Evolutionary conservation across 2,888 invertebrate species (phyloP).

Genomic region (Chloromyia formosa): DNA sequence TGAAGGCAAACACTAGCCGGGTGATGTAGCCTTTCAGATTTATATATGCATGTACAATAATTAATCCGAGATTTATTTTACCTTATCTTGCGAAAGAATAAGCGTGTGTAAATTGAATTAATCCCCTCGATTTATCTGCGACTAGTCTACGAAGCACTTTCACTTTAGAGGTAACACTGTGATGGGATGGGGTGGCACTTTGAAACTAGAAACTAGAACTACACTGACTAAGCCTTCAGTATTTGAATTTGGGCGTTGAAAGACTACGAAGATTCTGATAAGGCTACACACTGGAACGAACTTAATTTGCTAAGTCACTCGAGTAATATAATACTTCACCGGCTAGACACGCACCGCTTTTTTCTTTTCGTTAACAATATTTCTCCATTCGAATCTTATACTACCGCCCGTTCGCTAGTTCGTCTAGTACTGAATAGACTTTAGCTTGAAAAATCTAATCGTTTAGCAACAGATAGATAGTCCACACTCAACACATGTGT

Average conservation of each 20-base stretch:
- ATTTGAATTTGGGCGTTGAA: too few species aligned
- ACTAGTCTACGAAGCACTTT: slow-evolving; percentile 5
- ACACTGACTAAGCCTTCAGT: too few species aligned
- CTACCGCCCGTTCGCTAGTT: neutral
- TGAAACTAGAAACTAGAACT: too few species aligned
- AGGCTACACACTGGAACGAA: too few species aligned
- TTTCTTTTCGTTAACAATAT: too few species aligned
- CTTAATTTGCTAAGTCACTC: too few species aligned
- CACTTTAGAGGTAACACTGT: neutral
- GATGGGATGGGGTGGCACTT: too few species aligned
- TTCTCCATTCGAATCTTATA: too few species aligned
- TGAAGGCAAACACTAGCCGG: neutral
- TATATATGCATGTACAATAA: neutral
- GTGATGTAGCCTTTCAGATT: neutral
- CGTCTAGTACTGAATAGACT: slow-evolving; percentile 5
- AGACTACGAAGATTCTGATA: too few species aligned
- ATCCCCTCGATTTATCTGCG: neutral
- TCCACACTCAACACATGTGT: neutral
- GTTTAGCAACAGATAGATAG: neutral
- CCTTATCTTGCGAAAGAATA: slow-evolving; percentile 21
- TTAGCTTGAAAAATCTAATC: slow-evolving; percentile 15
- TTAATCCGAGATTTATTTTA: slow-evolving; percentile 4
- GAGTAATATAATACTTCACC: neutral
- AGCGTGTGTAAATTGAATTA: neutral
- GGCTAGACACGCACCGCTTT: neutral